These are phyloP conservation scores for Melanotaenia trifasciata DNA, from an alignment of 2,797 vertebrate species.

Conservation along the genomic window DNA sequence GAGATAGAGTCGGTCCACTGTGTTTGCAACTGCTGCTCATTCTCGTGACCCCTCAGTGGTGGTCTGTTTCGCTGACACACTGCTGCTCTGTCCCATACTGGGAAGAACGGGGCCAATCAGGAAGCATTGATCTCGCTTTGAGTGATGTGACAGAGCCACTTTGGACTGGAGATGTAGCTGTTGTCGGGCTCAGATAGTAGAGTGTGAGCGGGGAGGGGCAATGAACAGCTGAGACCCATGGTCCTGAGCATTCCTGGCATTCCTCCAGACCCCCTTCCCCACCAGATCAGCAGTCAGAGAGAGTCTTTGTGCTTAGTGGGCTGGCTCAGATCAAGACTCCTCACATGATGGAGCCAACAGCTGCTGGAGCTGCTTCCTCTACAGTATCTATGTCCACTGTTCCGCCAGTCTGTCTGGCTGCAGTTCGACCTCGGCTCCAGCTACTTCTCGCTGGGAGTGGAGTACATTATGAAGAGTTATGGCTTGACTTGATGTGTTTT, in stretches of 20 bases:
- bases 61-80: conserved; percentile 31
- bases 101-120: conserved; percentile 11
- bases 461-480: conserved; percentile 49
- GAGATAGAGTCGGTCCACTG: conserved; percentile 6
- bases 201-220: conserved; percentile 27
- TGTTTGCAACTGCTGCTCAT: conserved; percentile 19
- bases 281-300: conserved; percentile 65
- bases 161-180: conserved; percentile 34
- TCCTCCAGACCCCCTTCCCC: conserved; percentile 68
- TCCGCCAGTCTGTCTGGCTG: conserved; percentile 61
- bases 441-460: conserved; percentile 30
- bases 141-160: conserved; percentile 35
- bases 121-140: conserved; percentile 42
- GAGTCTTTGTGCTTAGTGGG: conserved; percentile 75
- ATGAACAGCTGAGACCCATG: conserved; percentile 79
- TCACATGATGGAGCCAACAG: conserved; percentile 79
- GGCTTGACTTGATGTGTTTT: conserved; percentile 33
- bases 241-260: conserved; percentile 81
- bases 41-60: neutral
- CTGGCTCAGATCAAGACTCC: conserved; percentile 39
- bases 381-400: conserved; percentile 29
- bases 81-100: conserved; percentile 18
- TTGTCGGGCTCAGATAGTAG: conserved; percentile 49
- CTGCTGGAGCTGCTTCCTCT: conserved; percentile 70
- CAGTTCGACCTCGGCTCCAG: conserved; percentile 29